Evolutionary conservation across 1,140 invertebrate genomes (phyloP), one percentile per base, ranked within the genome.

Genomic region (Ganaspis sp.): DNA sequence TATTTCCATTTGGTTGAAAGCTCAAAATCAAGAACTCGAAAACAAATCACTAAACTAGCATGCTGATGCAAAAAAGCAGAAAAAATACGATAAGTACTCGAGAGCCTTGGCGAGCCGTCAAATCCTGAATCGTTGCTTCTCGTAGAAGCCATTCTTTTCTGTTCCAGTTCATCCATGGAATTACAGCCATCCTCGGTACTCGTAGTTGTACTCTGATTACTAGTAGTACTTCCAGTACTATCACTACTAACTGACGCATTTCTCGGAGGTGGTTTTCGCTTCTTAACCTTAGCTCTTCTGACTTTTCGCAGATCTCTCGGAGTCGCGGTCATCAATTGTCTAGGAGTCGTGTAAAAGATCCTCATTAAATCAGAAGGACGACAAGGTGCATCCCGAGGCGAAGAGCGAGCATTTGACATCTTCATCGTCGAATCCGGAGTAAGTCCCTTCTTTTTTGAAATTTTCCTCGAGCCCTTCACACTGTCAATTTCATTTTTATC

Each of bases 101-200:
- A 89, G 69, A 91, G 86, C 84, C 90, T 89, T 69, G 90, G 90
- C 53, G 90, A 91, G 70, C 90, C 90, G 76, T 91, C 90, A 81
- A 91, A 91, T 71, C 90, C 90, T 4, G 90, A 91, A 79, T 91
- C 90, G 80, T 91, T 91, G 83, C 90, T 91, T 77, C 88, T 86
- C 0, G 87, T 91, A 0, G 90, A 91, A 72, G 89, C 86, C 40
- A 88, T 81, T 75, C 89, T 87, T 78, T 91, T 91, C 5, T 85
- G 86, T 6, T 88, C 88, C 0, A 72, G 71, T 21, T 91, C 89
- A n/a, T 90, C 89, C 26, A 85, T 90, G 9, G 89, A 90, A 40
- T 84, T 85, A 15, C 85, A 84, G 12, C 86, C 88, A 26, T 83
- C 82, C 72, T 87, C 86, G 0, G 86, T 89, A 72, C 87, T 89